Percentiles rank a stretch among this genome's conserved stretches.
phyloP scores from a whole-genome alignment of 2,113 vertebrate species.

The Pollachius pollachius region DNA sequence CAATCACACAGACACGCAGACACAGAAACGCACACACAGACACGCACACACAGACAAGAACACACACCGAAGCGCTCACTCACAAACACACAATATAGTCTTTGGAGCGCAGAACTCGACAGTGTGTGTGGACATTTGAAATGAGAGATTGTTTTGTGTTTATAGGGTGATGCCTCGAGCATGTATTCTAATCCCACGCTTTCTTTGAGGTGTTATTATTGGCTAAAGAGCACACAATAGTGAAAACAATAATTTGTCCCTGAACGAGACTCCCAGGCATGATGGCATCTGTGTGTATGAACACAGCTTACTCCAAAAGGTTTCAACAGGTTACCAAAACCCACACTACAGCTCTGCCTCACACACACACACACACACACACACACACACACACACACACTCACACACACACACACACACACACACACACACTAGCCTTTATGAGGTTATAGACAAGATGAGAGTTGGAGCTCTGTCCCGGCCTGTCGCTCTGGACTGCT shows the following conservation, averaged over 20 bases:
- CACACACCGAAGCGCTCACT: too few relatives aligned
- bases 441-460: neutral
- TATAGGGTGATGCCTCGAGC: neutral
- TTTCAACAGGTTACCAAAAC: too few relatives aligned
- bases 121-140: neutral
- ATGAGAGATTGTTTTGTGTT: neutral
- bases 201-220: neutral
- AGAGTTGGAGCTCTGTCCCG: conserved; percentile 5
- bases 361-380: too few relatives aligned
- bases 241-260: neutral
- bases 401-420: too few relatives aligned
- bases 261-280: neutral
- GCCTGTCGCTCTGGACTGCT: neutral
- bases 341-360: too few relatives aligned
- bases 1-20: too few relatives aligned
- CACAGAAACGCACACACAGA: too few relatives aligned
- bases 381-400: too few relatives aligned
- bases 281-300: neutral
- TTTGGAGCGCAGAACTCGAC: too few relatives aligned
- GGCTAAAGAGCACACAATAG: neutral
- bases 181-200: neutral
- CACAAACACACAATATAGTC: too few relatives aligned
- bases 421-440: neutral
- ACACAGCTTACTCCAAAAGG: too few relatives aligned
- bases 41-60: too few relatives aligned